These are phyloP conservation scores for Eolophus roseicapilla DNA, from an alignment of 2,113 vertebrate species.

Conservation along the genomic window DNA sequence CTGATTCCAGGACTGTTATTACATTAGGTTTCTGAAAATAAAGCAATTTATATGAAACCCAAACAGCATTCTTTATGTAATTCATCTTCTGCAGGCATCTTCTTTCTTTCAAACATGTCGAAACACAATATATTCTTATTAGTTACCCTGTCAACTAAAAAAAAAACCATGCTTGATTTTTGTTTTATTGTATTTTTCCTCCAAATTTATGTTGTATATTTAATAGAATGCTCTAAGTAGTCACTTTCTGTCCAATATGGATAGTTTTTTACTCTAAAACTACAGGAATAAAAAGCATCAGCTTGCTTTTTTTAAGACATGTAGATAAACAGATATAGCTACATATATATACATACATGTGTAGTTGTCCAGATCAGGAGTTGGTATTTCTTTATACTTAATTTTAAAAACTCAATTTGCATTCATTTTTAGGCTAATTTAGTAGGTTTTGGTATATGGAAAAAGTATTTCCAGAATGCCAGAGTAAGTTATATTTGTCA, in stretches of 20 bases:
- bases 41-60: slow-evolving; percentile 2
- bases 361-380: neutral
- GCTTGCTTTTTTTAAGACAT: neutral
- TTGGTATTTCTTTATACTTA: neutral
- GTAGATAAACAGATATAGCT: neutral
- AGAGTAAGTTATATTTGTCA: neutral
- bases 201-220: neutral
- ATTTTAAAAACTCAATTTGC: neutral
- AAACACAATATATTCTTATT: slow-evolving; percentile 41
- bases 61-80: neutral
- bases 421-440: neutral
- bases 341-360: no score
- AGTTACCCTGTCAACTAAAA: neutral
- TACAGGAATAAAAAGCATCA: neutral
- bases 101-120: slow-evolving; percentile 13
- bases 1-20: neutral
- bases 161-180: neutral
- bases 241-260: neutral
- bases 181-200: neutral
- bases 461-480: neutral
- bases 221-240: neutral
- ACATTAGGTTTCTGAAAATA: slow-evolving; percentile 27
- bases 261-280: neutral
- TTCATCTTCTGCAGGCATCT: slow-evolving; percentile 4
- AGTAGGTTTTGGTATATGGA: neutral